phyloP scores from a whole-genome alignment of 2,113 vertebrate genomes.

The Pitta sordida region DNA sequence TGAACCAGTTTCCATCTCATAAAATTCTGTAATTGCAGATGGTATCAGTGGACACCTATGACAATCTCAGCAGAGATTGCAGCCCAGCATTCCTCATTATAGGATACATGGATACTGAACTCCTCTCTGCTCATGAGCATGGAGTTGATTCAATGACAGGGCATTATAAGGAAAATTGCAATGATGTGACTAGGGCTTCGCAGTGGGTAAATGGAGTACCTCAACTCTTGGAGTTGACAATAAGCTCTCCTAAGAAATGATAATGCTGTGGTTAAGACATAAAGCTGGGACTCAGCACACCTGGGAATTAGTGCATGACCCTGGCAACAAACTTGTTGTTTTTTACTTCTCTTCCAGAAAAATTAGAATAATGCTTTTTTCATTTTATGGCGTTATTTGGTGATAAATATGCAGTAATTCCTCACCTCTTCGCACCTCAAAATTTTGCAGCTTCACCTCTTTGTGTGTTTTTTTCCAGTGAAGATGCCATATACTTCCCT shows the following conservation, averaged over 20 bases:
- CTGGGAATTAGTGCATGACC: slow-evolving; percentile 2
- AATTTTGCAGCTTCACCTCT: no score
- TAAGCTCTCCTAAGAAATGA: slow-evolving; percentile 41
- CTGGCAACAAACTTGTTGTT: neutral
- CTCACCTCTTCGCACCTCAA: no score
- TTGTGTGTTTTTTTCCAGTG: no score
- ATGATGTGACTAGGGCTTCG: slow-evolving; percentile 11
- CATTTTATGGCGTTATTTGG: neutral
- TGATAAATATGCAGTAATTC: neutral
- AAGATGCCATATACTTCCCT: no score
- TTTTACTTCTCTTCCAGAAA: slow-evolving; percentile 10
- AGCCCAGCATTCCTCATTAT: slow-evolving; percentile 35
- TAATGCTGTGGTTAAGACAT: slow-evolving; percentile 28
- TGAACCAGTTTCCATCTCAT: slow-evolving; percentile 62
- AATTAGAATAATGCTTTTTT: neutral
- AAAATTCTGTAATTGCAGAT: slow-evolving; percentile 59
- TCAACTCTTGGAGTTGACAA: slow-evolving; percentile 44
- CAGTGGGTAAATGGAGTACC: slow-evolving; percentile 48
- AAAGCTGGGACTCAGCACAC: neutral
- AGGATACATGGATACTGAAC: slow-evolving; percentile 39
- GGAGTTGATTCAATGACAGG: slow-evolving; percentile 52
- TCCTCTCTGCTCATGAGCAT: slow-evolving; percentile 19
- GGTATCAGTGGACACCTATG: slow-evolving; percentile 58
- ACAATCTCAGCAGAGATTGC: slow-evolving; percentile 49
- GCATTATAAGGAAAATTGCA: slow-evolving; percentile 53